Conservation (phyloP, 2,113 vertebrate species). For the Ictidomys tridecemlineatus region DNA sequence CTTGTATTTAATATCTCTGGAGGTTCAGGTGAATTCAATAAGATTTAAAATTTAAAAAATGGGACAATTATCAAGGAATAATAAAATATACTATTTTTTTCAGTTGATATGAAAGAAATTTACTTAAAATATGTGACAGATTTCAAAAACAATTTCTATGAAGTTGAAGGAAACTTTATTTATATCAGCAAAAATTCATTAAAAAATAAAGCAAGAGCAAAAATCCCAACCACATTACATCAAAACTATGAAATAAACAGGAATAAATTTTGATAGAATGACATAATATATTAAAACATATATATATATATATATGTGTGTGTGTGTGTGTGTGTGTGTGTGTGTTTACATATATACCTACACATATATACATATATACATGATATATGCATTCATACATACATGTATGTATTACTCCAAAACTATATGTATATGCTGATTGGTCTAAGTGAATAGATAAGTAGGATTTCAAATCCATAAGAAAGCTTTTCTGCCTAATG, state of each 20-base stretch:
- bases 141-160: background rate
- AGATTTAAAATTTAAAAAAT: background rate
- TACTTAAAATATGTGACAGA: background rate
- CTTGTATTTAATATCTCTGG: background rate
- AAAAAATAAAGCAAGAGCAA: background rate
- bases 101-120: slow-evolving; percentile 7
- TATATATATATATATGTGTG: too few relatives aligned
- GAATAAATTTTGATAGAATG: background rate
- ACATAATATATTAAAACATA: too few relatives aligned
- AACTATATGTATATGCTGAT: background rate
- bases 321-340: too few relatives aligned
- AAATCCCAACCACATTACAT: background rate
- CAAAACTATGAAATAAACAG: slow-evolving; percentile 1
- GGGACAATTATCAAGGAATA: background rate
- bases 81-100: background rate
- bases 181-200: background rate
- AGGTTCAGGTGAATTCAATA: background rate
- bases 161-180: background rate
- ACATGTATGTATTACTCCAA: background rate
- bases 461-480: background rate
- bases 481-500: slow-evolving; percentile 5
- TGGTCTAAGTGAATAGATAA: background rate
- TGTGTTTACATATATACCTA: too few relatives aligned
- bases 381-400: too few relatives aligned
- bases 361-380: background rate